Evolutionary conservation across 2,797 vertebrate species (phyloP), one percentile per base, ranked within the genome.

Genomic region (Catharus ustulatus): DNA sequence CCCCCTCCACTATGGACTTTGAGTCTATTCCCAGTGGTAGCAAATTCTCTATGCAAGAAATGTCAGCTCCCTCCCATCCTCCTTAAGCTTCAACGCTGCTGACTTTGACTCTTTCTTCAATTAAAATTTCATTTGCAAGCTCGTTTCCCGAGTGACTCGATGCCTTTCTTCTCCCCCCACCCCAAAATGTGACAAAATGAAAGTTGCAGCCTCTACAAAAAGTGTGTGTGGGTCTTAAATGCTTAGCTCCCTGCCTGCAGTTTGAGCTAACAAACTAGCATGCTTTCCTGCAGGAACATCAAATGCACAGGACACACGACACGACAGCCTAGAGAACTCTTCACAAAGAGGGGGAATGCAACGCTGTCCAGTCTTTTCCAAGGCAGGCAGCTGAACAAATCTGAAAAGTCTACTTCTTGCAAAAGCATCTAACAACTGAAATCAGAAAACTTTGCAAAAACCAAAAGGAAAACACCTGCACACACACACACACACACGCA

Each of bases 391-490:
- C 90, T 77, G 77, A 96, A 93, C 88, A 93, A 95, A 97, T 86
- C 95, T 91, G 68, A 91, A 80, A 95, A 96, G 93, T 95, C 94
- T 91, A 61, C 96, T 97, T 84, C 90, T 95, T 83, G 91, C 84
- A 94, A 97, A 97, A 96, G 79, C 97, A 97, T 95, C 93, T 90
- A 91, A 79, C 95, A 95, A 93, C 96, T 97, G 97, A 96, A 96
- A 98, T 88, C 86, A 85, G 96, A 94, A 96, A 98, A 98, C 98
- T 98, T 98, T 95, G 96, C 97, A 95, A 94, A 94, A 97, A 96
- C 87, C 95, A 86, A 94, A 93, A 94, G 92, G 93, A 93, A 93
- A 96, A 95, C 94, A 94, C 42, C 78, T 93, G 89, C 92, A 90
- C 58, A 32, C 81, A 38, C 59, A 11, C 62, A 2, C 79, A 90